Evolutionary conservation across 2,113 vertebrate species (phyloP).

Genomic region (Psophia crepitans): DNA sequence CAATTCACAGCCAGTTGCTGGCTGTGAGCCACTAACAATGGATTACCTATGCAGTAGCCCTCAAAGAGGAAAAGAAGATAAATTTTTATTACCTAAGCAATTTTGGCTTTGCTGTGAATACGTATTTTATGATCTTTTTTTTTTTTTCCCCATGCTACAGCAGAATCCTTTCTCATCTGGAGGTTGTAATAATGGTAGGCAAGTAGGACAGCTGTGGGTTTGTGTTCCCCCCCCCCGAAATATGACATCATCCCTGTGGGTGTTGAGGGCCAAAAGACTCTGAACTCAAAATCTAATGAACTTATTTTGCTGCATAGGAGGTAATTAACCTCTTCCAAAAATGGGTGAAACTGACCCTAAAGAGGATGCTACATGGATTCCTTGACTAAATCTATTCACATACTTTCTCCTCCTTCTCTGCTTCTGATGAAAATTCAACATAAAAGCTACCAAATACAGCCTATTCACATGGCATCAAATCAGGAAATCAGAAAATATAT

Average conservation of each 20-base stretch:
- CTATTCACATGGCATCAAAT: neutral
- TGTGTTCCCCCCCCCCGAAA: neutral
- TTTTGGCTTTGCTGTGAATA: neutral
- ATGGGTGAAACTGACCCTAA: neutral
- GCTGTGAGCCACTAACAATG: slow-evolving; percentile 1
- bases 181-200: neutral
- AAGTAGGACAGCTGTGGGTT: neutral
- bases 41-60: neutral
- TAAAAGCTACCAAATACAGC: neutral
- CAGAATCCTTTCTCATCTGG: neutral
- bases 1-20: neutral
- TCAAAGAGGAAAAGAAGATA: slow-evolving; percentile 23
- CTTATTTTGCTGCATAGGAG: neutral
- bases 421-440: neutral
- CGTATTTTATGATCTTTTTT: neutral
- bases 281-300: neutral
- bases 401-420: neutral
- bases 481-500: neutral
- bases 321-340: neutral
- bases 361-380: neutral
- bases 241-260: neutral
- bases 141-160: neutral
- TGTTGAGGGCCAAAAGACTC: neutral
- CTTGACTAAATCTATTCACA: neutral
- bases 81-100: neutral